Evolutionary conservation across 2,888 invertebrate genomes (phyloP), one percentile per base, ranked within the genome.

Genomic region (Digitonthophagus gazella): DNA sequence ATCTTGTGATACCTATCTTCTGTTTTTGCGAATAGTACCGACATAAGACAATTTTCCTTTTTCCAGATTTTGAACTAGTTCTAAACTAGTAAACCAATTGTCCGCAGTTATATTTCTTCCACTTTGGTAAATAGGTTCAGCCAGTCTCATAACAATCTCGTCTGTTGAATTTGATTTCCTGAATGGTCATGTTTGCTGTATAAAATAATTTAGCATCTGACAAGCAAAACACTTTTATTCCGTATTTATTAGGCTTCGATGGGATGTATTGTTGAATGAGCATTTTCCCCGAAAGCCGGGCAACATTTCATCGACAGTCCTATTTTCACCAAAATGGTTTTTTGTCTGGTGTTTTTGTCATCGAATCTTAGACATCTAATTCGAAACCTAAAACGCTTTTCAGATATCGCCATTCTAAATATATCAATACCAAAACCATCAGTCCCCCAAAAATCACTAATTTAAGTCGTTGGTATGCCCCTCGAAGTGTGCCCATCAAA

Each of bases 171-270:
- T 71, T 67, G 67, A 71, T 1, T 68, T 18, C 15, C 15, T 61
- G 69, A 70, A 74, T 19, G 74, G 74, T 15, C 69, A 77, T 66
- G 67, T 77, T 75, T n/a, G 58, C 63, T 14, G 75, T 76, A 69
- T 78, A 77, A 67, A 68, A 75, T 11, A 73, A 65, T 73, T 75
- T 75, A 44, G 76, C 72, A 71, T 78, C 77, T 65, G 66, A 66
- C 28, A 76, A 15, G 5, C 76, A 74, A 70, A 74, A 75, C 18
- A 77, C 73, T 74, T 79, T 77, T 5, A 78, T 73, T 1, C 77
- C 76, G 71, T 78, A 78, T 70, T 77, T 78, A 65, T 72, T 75
- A 20, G 78, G 77, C 71, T 78, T 78, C n/a, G 74, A 74, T 8
- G 78, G 76, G 54, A 79, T 79, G 67, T 78, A 80, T 70, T 78